Evolutionary conservation across 2,797 vertebrate genomes (phyloP).

Genomic region (Scleropages formosus): DNA sequence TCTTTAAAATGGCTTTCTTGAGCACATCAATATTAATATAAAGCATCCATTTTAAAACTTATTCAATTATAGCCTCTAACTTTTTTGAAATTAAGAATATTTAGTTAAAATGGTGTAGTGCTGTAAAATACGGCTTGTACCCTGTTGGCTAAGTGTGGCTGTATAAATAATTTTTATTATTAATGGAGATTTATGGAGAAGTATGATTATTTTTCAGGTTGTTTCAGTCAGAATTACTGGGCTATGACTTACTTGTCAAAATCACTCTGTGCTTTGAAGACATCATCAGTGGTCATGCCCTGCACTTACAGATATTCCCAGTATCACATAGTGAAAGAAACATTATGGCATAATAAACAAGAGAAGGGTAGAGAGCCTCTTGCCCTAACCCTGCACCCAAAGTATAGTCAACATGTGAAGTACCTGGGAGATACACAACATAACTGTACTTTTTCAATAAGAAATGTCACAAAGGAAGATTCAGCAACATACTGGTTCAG

Average conservation of each 20-base stretch:
- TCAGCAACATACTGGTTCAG: slow-evolving; percentile 1
- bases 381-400: not conserved
- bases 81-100: no score
- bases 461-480: slow-evolving; percentile 30
- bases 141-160: no score
- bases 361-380: not conserved
- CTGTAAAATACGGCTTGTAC: no score
- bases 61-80: no score
- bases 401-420: slow-evolving; percentile 28
- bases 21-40: no score
- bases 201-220: slow-evolving; percentile 4
- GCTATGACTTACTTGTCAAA: not conserved
- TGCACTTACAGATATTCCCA: slow-evolving; percentile 22
- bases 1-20: no score
- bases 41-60: no score
- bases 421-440: not conserved
- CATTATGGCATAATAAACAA: not conserved
- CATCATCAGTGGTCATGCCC: not conserved
- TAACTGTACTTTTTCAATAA: slow-evolving; percentile 18
- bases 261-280: slow-evolving; percentile 11
- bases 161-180: no score
- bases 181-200: no score
- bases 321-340: not conserved
- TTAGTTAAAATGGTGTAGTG: no score
- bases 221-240: not conserved